Evolutionary conservation across 2,113 vertebrate species (phyloP).

Genomic region (Calidris pygmaea): DNA sequence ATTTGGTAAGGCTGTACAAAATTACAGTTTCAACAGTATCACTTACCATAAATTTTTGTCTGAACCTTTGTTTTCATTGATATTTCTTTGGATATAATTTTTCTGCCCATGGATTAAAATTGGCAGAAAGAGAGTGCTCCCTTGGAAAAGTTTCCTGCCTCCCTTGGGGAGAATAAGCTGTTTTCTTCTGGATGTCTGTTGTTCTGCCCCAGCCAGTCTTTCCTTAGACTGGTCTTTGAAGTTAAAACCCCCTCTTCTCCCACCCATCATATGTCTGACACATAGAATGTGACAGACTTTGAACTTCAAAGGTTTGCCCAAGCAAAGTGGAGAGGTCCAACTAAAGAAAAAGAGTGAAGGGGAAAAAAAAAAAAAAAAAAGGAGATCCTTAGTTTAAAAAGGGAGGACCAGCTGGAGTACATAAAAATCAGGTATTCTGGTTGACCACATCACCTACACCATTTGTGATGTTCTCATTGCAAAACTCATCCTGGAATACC

Average conservation of each 20-base stretch:
- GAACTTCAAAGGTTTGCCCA: constrained; percentile 12
- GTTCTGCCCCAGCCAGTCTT: background rate
- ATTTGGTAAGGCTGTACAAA: constrained; percentile 10
- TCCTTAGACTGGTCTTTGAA: constrained; percentile 17
- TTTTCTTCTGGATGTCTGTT: constrained; percentile 37
- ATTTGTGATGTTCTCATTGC: background rate
- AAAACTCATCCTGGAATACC: background rate
- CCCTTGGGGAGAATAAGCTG: background rate
- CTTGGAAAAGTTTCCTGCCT: background rate
- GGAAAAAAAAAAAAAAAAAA: too few relatives aligned
- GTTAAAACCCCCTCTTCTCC: background rate
- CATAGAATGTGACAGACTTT: background rate
- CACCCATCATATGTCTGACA: background rate
- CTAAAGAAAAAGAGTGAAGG: background rate
- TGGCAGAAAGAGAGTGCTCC: background rate
- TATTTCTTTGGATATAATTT: constrained; percentile 43
- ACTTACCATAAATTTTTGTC: background rate
- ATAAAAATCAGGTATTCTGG: background rate
- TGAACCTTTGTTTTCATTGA: constrained; percentile 10
- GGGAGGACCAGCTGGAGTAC: background rate
- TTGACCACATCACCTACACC: background rate
- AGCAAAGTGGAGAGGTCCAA: background rate
- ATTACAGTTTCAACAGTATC: background rate
- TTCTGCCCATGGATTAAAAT: constrained; percentile 15
- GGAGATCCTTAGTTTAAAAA: background rate